Base-by-base conservation (phyloP, 2,888 invertebrate species). In the Calliscelio sp. region DNA sequence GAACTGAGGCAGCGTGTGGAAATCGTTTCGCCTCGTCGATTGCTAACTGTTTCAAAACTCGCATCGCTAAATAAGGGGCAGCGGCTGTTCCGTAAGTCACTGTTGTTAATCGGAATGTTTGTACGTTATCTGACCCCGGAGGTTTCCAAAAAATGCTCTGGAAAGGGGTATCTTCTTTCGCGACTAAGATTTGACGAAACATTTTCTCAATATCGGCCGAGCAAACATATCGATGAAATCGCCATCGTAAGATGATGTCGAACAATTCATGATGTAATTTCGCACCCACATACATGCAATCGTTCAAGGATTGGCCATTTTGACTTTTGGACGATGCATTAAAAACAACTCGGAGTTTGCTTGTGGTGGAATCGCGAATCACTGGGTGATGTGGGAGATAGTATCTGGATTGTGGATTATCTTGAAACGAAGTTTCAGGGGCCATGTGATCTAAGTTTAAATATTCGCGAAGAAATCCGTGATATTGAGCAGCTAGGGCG, bases 131-230 rank as follows among this genome's bases (percentile, higher is more conserved):
- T 2, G 14, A 14, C 5, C 4, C n/a, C n/a, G 41, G n/a, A 1
- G 41, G 41, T 41, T 4, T 10, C 41, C 41, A 41, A 1, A 41
- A 4, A 41, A 41, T 41, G 4, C 41, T n/a, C 4, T 41, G 41
- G 4, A n/a, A 41, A 1, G 41, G 14, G 1, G 41, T 41, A 4
- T 41, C 41, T 14, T 46, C 71, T 18, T 14, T 32, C 14, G 44
- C 59, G 4, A 49, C 18, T 14, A 10, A 0, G n/a, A 53, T 53
- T 28, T 75, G 75, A 2, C 75, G 35, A 44, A 65, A 53, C 51
- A 53, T 53, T 24, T 53, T 75, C 20, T 32, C 75, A n/a, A 75
- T 53, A 10, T 75, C 75, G 0, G 75, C 75, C 0, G 55, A n/a
- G 28, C 18, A 74, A 10, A 74, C 74, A 11, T 32, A 73, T 20